A percentile compares a stretch with the other conserved stretches of the same genome.
These are phyloP conservation scores for Atrichornis clamosus DNA, from an alignment of 2,113 vertebrate genomes.

Conservation along the genomic window DNA sequence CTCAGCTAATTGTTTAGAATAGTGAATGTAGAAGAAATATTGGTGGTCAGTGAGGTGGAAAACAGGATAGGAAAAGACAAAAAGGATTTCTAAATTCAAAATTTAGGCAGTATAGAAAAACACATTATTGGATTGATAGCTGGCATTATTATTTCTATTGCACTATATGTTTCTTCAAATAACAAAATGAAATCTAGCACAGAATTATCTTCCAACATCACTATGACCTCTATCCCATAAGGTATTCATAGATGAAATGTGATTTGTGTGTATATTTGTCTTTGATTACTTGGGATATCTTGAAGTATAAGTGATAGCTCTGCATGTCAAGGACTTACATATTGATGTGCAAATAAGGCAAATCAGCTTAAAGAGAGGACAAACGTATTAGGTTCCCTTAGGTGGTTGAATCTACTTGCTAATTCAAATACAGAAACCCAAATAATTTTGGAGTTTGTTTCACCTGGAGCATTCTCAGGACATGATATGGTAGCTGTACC, in stretches of 20 bases:
- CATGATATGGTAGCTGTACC: neutral
- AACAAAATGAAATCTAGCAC: neutral
- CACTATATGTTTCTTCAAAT: neutral
- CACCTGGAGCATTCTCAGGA: neutral
- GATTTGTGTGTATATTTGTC: neutral
- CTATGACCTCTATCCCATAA: neutral
- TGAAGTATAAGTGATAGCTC: neutral
- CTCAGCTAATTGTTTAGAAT: conserved; percentile 16
- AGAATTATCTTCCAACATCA: neutral
- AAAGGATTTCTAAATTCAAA: conserved; percentile 17
- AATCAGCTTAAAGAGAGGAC: neutral
- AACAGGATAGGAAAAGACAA: conserved; percentile 27
- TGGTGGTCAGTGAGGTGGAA: neutral
- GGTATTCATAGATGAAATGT: neutral
- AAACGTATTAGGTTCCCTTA: neutral
- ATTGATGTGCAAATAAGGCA: neutral
- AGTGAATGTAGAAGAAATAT: conserved; percentile 14
- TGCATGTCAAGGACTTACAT: neutral
- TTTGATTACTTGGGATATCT: neutral
- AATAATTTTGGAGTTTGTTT: neutral
- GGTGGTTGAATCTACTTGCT: neutral
- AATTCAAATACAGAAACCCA: neutral
- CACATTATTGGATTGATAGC: neutral
- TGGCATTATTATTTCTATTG: neutral
- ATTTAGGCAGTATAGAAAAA: neutral